Conservation (phyloP, 2,113 vertebrate genomes). For the Narcine bancroftii region DNA sequence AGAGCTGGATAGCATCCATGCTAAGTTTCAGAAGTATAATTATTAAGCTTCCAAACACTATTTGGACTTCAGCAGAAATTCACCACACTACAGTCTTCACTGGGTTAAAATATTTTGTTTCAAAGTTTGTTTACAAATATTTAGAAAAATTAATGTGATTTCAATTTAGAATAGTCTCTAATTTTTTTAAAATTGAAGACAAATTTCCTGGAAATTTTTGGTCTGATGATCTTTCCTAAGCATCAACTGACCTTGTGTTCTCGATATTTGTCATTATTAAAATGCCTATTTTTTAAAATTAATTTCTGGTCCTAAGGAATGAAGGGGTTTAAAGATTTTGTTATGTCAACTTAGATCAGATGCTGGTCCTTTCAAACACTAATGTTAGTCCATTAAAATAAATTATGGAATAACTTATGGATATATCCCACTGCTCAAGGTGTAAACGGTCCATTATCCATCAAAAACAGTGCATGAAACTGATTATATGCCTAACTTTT, state of each 20-base stretch:
- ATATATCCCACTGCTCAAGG: no score
- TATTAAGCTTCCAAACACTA: conserved; percentile 14
- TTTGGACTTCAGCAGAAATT: neutral
- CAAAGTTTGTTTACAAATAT: conserved; percentile 26
- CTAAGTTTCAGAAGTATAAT: neutral
- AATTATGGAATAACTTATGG: no score
- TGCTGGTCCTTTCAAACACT: neutral
- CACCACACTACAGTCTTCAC: conserved; percentile 1
- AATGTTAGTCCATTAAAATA: neutral
- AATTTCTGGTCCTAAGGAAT: neutral
- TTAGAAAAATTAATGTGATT: neutral
- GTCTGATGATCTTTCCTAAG: neutral
- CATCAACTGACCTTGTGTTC: neutral
- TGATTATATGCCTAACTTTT: no score
- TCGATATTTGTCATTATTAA: no score
- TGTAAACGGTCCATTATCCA: no score
- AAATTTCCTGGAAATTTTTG: neutral
- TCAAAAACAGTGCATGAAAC: no score
- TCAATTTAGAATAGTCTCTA: neutral
- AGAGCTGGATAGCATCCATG: neutral
- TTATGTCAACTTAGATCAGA: neutral
- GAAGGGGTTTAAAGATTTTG: neutral
- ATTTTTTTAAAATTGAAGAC: neutral
- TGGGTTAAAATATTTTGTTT: conserved; percentile 6
- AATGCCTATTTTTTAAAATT: neutral